Conservation (phyloP, 2,797 vertebrate genomes). For the Chelon labrosus region DNA sequence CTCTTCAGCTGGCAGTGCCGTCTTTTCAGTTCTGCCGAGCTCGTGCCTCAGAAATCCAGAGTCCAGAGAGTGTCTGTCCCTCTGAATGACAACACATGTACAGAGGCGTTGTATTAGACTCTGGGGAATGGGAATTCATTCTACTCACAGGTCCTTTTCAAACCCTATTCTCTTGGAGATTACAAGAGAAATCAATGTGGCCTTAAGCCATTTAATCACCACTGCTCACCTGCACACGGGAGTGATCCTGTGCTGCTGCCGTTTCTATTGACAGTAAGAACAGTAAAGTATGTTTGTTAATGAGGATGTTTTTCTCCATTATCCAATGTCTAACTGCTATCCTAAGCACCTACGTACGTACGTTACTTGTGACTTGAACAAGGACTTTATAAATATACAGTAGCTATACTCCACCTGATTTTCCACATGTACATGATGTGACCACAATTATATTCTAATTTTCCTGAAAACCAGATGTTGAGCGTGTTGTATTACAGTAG, state of each 20-base stretch:
- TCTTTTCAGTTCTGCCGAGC: conserved; percentile 14
- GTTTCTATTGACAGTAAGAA: conserved; percentile 11
- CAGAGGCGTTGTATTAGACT: conserved; percentile 39
- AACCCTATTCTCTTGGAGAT: conserved; percentile 52
- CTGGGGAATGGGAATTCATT: conserved; percentile 52
- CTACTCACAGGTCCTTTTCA: conserved; percentile 43
- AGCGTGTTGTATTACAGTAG: neutral
- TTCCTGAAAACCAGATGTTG: too few relatives aligned
- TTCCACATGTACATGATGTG: neutral
- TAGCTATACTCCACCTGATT: neutral
- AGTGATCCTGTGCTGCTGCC: conserved; percentile 4
- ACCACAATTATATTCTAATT: neutral
- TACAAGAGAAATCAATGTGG: conserved; percentile 61
- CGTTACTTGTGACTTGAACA: neutral
- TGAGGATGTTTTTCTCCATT: neutral
- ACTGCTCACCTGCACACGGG: conserved; percentile 21
- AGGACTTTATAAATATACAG: neutral
- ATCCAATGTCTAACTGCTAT: neutral
- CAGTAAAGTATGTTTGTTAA: conserved; percentile 17
- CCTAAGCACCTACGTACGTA: neutral
- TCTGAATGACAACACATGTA: conserved; percentile 48
- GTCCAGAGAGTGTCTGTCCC: conserved; percentile 23
- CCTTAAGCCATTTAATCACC: conserved; percentile 41
- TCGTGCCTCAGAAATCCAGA: conserved; percentile 21
- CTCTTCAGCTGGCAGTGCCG: neutral